Evolutionary conservation across 1,140 invertebrate species (phyloP), one percentile per base, ranked within the genome.

Genomic region (Heliconius hermathena): DNA sequence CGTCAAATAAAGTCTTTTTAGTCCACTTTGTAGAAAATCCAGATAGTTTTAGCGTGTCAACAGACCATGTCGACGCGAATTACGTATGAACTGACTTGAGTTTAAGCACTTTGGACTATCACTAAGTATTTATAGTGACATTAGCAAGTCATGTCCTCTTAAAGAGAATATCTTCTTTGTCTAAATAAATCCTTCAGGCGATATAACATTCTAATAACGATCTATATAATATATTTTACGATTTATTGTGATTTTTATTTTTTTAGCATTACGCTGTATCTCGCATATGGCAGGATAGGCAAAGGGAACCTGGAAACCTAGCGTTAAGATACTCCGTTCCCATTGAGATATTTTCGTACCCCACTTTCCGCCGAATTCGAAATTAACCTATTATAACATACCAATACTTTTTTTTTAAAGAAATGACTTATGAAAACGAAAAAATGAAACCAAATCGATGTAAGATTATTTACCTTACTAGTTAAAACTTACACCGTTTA

Each of bases 31-130:
- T 54, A 41, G 60, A 38, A 38, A 75, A 75, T 70, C 57, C 70
- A 38, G 22, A 76, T 57, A 70, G 60, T 76, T 66, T 52, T 49
- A 76, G 33, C 74, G 74, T 49, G 74, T 76, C 74, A 76, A 71
- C 60, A 76, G 74, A 76, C 9, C 57, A 13, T 66, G 60, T 29
- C 60, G 22, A 26, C 60, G 60, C 60, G 60, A 66, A 2, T 66
- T 29, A 66, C 60, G 60, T 66, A 3, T 29, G 26, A 26, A 66
- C 9, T 5, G 60, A 29, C 60, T 26, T 4, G 60, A 66, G 11
- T 26, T 66, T 66, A 66, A 66, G n/a, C 60, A 29, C 9, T 29
- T 29, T 66, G 60, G 4, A 66, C 60, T 66, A 66, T 29, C 60
- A n/a, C 26, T 66, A 66, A 66, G 60, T 26, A 16, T 66, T 66